Conservation (phyloP, 92 coral and sea anemone species). For the Montipora capitata region DNA sequence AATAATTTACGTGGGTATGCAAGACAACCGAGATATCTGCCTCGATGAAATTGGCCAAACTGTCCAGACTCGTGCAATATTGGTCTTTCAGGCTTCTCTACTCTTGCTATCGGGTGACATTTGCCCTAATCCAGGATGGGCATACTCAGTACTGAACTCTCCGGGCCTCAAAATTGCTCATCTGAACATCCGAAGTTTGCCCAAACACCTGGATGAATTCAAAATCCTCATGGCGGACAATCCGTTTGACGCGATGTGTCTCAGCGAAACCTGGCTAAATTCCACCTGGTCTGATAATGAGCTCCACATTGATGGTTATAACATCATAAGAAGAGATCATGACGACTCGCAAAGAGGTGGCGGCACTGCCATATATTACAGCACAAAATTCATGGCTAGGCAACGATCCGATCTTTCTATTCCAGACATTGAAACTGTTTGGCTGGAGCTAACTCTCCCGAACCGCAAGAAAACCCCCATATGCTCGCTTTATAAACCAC, state of each 20-base stretch:
- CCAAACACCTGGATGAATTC: constrained; percentile 59
- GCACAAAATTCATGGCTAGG: constrained; percentile 39
- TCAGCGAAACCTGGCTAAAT: constrained; percentile 71
- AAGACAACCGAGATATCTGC: constrained; percentile 29
- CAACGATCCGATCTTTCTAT: constrained; percentile 50
- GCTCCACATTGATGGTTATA: constrained; percentile 47
- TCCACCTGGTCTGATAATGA: constrained; percentile 48
- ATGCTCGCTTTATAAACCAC: constrained; percentile 41
- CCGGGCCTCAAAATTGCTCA: constrained; percentile 67
- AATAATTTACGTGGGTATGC: too few species aligned
- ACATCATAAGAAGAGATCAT: constrained; percentile 57
- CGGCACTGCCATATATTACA: constrained; percentile 70
- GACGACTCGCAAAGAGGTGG: constrained; percentile 63
- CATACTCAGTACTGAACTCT: constrained; percentile 36
- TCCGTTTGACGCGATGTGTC: constrained; percentile 52
- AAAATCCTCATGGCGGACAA: constrained; percentile 51
- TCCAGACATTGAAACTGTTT: constrained; percentile 44
- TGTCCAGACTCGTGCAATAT: constrained; percentile 37
- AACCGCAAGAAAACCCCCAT: constrained; percentile 2
- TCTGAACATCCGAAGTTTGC: constrained; percentile 57
- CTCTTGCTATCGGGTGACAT: constrained; percentile 55
- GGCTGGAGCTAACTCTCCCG: constrained; percentile 18
- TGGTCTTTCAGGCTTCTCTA: constrained; percentile 59
- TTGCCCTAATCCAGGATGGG: constrained; percentile 77
- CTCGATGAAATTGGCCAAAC: constrained; percentile 36